These are phyloP conservation scores for Adelphocoris suturalis DNA, from an alignment of 2,888 invertebrate species.

Conservation along the genomic window DNA sequence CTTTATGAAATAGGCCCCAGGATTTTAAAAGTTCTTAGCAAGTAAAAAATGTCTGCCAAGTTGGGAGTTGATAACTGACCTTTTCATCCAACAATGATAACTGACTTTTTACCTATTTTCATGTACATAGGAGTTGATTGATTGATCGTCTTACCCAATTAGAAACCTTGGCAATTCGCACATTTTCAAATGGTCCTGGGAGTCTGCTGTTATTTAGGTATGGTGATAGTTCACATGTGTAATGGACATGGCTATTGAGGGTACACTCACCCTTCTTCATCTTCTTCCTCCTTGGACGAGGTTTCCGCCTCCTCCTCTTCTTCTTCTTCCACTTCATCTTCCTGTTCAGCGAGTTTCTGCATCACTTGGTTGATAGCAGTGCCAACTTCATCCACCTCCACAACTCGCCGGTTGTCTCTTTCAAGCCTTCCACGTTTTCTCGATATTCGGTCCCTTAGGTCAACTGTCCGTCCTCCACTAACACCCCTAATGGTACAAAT, in stretches of 20 bases:
- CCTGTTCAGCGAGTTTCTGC: conserved; percentile 53
- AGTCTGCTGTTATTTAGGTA: no score
- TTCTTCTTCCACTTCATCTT: conserved; percentile 47
- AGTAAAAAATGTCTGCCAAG: no score
- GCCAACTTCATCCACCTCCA: conserved; percentile 48
- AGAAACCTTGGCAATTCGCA: no score
- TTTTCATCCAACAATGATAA: no score
- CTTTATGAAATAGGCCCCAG: no score
- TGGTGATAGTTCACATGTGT: no score
- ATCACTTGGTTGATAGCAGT: conserved; percentile 39
- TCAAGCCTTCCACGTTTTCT: conserved; percentile 68
- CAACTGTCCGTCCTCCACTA: conserved; percentile 51
- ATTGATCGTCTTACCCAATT: no score
- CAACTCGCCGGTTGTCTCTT: conserved; percentile 37
- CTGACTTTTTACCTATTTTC: no score
- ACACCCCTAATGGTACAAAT: conserved; percentile 19
- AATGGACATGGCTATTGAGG: not conserved
- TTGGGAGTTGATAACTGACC: no score
- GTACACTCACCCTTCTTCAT: conserved; percentile 58
- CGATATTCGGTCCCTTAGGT: conserved; percentile 70
- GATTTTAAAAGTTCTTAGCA: no score
- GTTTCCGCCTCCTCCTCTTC: conserved; percentile 58
- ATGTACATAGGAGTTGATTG: no score
- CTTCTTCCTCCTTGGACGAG: conserved; percentile 53
- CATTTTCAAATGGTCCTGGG: no score